These are phyloP conservation scores for Triops longicaudatus DNA, from an alignment of 1,140 invertebrate species.

Conservation along the genomic window DNA sequence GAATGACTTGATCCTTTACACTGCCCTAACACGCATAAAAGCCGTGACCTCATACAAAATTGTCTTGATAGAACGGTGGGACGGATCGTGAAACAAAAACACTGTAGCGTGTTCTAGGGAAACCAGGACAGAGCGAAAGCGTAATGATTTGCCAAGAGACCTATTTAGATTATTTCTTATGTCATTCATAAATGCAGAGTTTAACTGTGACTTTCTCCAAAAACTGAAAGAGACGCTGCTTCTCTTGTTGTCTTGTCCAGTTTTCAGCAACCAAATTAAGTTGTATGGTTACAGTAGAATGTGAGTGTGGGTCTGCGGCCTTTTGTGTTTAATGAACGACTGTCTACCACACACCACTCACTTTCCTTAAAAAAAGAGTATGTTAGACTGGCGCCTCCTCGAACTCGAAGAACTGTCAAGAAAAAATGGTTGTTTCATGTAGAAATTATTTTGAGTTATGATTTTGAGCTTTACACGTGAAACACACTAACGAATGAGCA, in stretches of 20 bases:
- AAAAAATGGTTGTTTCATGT: neutral
- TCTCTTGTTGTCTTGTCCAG: neutral
- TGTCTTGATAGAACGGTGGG: neutral
- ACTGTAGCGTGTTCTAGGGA: neutral
- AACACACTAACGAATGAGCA: too few species aligned
- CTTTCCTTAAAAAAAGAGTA: neutral
- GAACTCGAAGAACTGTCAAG: neutral
- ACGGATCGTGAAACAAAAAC: neutral
- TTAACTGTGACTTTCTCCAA: too few species aligned
- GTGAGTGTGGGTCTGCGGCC: neutral
- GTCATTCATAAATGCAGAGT: too few species aligned
- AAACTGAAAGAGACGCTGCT: too few species aligned
- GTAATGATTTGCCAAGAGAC: too few species aligned
- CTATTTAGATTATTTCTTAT: too few species aligned
- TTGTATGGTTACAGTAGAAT: neutral
- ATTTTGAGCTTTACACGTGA: too few species aligned
- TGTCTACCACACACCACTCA: neutral
- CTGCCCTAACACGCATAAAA: neutral
- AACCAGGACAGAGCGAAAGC: neutral
- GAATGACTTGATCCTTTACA: neutral
- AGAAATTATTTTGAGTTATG: too few species aligned
- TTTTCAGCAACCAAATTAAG: neutral
- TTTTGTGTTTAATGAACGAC: neutral
- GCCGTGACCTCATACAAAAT: neutral
- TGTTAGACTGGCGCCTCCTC: neutral